phyloP scores from a whole-genome alignment of 2,797 vertebrate genomes.

The Enteromius treurensis region DNA sequence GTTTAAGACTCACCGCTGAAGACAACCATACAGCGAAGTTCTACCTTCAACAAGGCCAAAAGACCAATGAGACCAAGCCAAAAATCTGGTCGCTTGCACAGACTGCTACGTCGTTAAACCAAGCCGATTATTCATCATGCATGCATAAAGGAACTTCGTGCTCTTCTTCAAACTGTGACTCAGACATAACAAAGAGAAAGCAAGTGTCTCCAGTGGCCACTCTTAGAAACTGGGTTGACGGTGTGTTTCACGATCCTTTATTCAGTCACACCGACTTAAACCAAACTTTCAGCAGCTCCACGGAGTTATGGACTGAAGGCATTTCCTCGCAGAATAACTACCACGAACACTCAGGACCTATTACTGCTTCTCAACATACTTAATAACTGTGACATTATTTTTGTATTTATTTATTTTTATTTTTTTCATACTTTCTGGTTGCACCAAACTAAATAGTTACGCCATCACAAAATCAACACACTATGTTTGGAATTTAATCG shows the following conservation, averaged over 20 bases:
- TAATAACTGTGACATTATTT: conserved; percentile 38
- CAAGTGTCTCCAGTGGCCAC: conserved; percentile 92
- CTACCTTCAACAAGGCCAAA: conserved; percentile 79
- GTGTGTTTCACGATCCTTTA: conserved; percentile 92
- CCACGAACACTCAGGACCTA: conserved; percentile 78
- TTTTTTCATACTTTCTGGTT: conserved; percentile 27
- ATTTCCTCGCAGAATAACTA: conserved; percentile 80
- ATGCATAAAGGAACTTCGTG: conserved; percentile 77
- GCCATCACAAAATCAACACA: not conserved
- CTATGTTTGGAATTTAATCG: not conserved
- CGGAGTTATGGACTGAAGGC: conserved; percentile 84
- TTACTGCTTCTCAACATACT: conserved; percentile 55
- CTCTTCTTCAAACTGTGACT: conserved; percentile 67
- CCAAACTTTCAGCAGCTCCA: conserved; percentile 80
- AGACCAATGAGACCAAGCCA: conserved; percentile 81
- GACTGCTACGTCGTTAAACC: conserved; percentile 87
- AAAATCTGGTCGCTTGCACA: conserved; percentile 98
- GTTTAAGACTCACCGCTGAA: conserved; percentile 69
- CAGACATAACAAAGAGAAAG: conserved; percentile 77
- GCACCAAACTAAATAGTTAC: not conserved
- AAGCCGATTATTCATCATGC: conserved; percentile 89
- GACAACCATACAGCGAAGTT: conserved; percentile 75
- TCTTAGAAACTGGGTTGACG: conserved; percentile 98
- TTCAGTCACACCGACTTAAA: conserved; percentile 89
- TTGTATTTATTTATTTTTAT: conserved; percentile 40